These are phyloP conservation scores for Lepidocyrtoides sp. DNA, from an alignment of 2,888 invertebrate genomes.

Conservation along the genomic window DNA sequence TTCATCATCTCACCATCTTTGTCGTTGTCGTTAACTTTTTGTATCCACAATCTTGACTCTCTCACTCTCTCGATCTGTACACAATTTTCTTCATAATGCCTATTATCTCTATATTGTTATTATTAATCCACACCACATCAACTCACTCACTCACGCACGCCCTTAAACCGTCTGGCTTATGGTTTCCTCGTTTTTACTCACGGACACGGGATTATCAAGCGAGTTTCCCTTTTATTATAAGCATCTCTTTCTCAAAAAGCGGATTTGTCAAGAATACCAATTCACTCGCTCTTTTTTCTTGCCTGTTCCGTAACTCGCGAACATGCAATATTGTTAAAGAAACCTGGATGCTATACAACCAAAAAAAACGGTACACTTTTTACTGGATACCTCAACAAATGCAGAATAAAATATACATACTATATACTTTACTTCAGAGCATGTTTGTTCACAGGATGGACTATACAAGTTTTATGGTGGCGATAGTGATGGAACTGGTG, in stretches of 20 bases:
- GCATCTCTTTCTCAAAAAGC: conserved; percentile 58
- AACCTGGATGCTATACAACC: neutral
- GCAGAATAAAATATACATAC: neutral
- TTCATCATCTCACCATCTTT: conserved; percentile 36
- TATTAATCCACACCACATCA: conserved; percentile 73
- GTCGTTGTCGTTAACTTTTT: conserved; percentile 54
- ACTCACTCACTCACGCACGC: conserved; percentile 71
- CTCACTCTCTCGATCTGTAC: conserved; percentile 43
- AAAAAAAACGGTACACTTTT: too few species aligned
- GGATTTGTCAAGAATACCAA: conserved; percentile 74
- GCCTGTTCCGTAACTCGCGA: neutral
- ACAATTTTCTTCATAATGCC: conserved; percentile 70
- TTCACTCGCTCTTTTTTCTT: conserved; percentile 40
- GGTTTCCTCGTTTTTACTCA: conserved; percentile 16
- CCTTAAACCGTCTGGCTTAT: conserved; percentile 64
- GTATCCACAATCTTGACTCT: conserved; percentile 34
- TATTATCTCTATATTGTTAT: conserved; percentile 69
- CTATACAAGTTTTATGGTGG: neutral
- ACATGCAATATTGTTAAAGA: conserved; percentile 22
- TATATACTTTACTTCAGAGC: neutral
- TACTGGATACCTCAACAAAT: neutral
- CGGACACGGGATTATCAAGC: neutral
- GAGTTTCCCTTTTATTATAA: conserved; percentile 35
- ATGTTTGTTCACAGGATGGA: neutral
- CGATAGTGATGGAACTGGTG: neutral